Evolutionary conservation across 2,797 vertebrate species (phyloP).

Genomic region (Syngnathus rostellatus): DNA sequence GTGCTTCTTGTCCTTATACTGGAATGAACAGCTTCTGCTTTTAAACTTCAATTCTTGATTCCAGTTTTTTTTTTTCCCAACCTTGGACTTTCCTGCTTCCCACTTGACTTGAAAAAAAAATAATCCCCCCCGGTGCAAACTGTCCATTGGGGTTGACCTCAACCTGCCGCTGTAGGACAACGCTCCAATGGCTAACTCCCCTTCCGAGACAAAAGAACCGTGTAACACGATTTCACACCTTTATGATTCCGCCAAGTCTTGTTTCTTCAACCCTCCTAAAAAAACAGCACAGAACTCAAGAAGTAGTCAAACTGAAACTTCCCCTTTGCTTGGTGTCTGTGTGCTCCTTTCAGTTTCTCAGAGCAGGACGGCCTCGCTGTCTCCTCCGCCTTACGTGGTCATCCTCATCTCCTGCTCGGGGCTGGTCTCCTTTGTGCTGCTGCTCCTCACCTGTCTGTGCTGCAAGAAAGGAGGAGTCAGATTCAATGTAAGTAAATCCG

Average conservation of each 20-base stretch:
- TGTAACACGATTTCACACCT: slow-evolving; percentile 57
- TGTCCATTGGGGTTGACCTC: slow-evolving; percentile 63
- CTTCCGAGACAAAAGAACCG: slow-evolving; percentile 13
- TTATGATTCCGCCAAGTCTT: slow-evolving; percentile 41
- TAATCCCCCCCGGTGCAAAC: slow-evolving; percentile 59
- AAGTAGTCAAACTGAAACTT: slow-evolving; percentile 30
- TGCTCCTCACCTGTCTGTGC: slow-evolving; percentile 90
- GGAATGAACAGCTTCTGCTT: slow-evolving; percentile 61
- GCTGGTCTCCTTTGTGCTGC: slow-evolving; percentile 85
- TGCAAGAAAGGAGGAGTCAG: slow-evolving; percentile 87
- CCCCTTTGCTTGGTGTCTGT: slow-evolving; percentile 29
- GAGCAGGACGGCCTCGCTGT: slow-evolving; percentile 72
- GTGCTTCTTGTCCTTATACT: slow-evolving; percentile 52
- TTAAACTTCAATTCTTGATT: slow-evolving; percentile 49
- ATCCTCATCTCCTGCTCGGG: slow-evolving; percentile 90
- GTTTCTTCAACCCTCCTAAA: slow-evolving; percentile 27
- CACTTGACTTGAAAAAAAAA: background rate
- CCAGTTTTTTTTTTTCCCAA: slow-evolving; percentile 36
- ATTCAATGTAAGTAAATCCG: slow-evolving; percentile 80
- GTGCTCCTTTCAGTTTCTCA: slow-evolving; percentile 64
- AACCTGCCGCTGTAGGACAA: slow-evolving; percentile 50
- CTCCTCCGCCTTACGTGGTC: slow-evolving; percentile 85
- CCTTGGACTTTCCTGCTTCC: slow-evolving; percentile 56
- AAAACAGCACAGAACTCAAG: background rate
- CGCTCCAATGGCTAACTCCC: slow-evolving; percentile 49